Base-by-base conservation (phyloP, 2,888 invertebrate genomes). In the Spodoptera picta region DNA sequence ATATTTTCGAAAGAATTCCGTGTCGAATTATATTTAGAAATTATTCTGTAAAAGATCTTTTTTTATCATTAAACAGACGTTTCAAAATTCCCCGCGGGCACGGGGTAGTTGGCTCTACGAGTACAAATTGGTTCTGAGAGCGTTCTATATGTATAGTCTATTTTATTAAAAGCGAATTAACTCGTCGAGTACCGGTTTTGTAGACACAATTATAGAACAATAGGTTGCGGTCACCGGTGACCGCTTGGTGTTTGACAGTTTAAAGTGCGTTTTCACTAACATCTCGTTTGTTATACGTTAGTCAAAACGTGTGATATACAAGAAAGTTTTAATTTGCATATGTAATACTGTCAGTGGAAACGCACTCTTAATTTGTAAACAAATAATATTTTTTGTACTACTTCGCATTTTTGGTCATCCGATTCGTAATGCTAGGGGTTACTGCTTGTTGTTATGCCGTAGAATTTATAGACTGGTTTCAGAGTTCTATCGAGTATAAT, bases 11-110 rank as follows among this genome's bases (percentile, higher is more conserved):
- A 41, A 41, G 44, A 19, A 14, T 14, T 10, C 7, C 12, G 9
- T 4, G 41, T 43, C 43, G 27, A 14, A 1, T 31, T 45, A 6
- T 2, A 12, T 23, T 49, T 54, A 45, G 46, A 7, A 4, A 42
- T 54, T 10, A 54, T 66, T 49, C 51, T 49, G 19, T 53, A 42
- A 46, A 53, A 44, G 49, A 45, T n/a, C 2, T 41, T 36, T 27
- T 41, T 36, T 27, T 27, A 27, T 27, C 27, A 27, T 3, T 27
- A 3, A 27, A 19, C 19, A 27, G 27, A 27, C 27, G 27, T 27
- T 71, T 65, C 72, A 46, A 75, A 75, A 65, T 56, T 74, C 41
- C 75, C 71, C 36, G 71, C 71, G 75, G 71, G 71, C 43, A 48
- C 71, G 71, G 75, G 68, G 36, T 42, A 27, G n/a, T 9, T 63